These are phyloP conservation scores for Cataglyphis livida DNA, from an alignment of 2,888 invertebrate genomes.

Conservation along the genomic window DNA sequence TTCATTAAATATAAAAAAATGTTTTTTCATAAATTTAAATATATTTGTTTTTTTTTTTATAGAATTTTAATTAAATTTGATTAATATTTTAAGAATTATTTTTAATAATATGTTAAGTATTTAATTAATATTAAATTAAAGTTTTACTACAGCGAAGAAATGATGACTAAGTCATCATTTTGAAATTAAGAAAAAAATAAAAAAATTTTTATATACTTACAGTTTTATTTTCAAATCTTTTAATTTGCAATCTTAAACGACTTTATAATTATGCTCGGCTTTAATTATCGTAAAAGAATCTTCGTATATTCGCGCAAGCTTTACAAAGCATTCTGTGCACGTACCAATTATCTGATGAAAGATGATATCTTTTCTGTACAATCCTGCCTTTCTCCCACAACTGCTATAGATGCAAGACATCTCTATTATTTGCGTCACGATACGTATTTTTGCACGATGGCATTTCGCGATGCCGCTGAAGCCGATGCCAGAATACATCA, in stretches of 20 bases:
- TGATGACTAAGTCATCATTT: background rate
- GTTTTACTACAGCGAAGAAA: background rate
- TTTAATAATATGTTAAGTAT: background rate
- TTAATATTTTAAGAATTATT: background rate
- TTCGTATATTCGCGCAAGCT: background rate
- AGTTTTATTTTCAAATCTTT: background rate
- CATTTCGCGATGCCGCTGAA: slow-evolving; percentile 12
- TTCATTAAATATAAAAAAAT: background rate
- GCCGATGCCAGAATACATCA: slow-evolving; percentile 9
- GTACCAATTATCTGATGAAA: background rate
- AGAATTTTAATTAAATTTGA: background rate
- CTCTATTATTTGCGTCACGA: slow-evolving; percentile 25
- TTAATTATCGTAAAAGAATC: background rate
- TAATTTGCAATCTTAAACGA: background rate
- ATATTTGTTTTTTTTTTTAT: background rate
- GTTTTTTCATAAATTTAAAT: background rate
- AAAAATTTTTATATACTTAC: background rate
- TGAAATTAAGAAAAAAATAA: background rate
- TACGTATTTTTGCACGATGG: slow-evolving; percentile 8
- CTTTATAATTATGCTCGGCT: background rate
- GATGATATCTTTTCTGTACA: background rate
- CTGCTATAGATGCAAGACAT: background rate
- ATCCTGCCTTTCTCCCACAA: background rate
- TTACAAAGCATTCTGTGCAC: background rate
- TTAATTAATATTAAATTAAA: background rate